Percentiles rank a stretch among this genome's conserved stretches.
phyloP scores from a whole-genome alignment of 2,797 vertebrate genomes.

The Lycodopsis pacificus region DNA sequence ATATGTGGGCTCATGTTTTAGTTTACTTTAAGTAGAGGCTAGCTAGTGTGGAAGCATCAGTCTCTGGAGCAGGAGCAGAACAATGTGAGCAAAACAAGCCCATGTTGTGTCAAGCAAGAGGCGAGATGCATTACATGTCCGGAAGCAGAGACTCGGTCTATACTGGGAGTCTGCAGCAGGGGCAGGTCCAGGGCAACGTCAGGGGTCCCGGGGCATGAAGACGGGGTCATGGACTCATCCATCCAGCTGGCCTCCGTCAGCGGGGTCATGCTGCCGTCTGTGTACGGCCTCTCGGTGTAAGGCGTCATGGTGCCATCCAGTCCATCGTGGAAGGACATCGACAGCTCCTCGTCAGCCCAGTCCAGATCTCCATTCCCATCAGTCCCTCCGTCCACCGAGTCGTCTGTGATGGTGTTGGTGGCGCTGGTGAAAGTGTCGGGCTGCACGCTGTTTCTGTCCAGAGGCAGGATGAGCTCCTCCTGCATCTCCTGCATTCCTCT shows the following conservation, averaged over 20 bases:
- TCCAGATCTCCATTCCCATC: conserved; percentile 79
- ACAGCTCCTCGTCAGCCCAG: conserved; percentile 85
- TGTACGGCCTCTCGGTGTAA: conserved; percentile 82
- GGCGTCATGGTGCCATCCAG: conserved; percentile 83
- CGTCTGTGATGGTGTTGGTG: conserved; percentile 73
- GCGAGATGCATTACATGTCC: conserved; percentile 90
- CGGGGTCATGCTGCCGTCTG: conserved; percentile 85
- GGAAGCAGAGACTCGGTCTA: conserved; percentile 92
- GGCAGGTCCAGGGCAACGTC: conserved; percentile 83
- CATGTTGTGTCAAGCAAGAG: conserved; percentile 25
- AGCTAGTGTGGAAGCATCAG: background rate
- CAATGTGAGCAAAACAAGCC: conserved; percentile 42
- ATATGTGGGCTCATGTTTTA: conserved; percentile 8
- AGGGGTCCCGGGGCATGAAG: conserved; percentile 77
- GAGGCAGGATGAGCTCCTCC: conserved; percentile 81
- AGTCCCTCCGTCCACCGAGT: conserved; percentile 67
- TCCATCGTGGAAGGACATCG: conserved; percentile 79
- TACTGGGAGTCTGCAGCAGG: conserved; percentile 75
- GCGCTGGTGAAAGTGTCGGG: conserved; percentile 81
- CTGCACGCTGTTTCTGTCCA: conserved; percentile 82
- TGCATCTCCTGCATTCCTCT: conserved; percentile 68
- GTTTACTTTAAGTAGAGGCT: conserved; percentile 5
- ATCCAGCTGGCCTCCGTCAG: conserved; percentile 87
- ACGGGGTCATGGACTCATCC: conserved; percentile 84
- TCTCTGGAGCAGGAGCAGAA: conserved; percentile 30